A percentile compares a stretch with the other conserved stretches of the same genome.
Conservation (phyloP, 2,113 vertebrate genomes). For the Prolemur simus region DNA sequence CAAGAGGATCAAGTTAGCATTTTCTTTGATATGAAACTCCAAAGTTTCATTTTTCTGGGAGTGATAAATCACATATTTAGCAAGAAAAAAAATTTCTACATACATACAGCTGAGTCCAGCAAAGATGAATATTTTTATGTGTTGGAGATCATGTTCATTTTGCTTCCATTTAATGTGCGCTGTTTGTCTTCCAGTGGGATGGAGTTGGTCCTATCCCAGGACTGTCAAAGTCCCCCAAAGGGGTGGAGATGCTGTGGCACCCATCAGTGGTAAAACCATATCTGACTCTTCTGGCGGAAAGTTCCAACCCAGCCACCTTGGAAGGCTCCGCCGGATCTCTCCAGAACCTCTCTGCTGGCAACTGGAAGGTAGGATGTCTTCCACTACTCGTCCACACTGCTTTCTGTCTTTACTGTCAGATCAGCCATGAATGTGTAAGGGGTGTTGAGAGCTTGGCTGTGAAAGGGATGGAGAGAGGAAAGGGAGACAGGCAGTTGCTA, state of each 20-base stretch:
- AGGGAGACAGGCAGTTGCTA: not conserved
- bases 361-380: slow-evolving; percentile 94
- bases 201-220: slow-evolving; percentile 97
- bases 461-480: not conserved
- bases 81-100: not conserved
- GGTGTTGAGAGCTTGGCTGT: not conserved
- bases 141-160: not conserved
- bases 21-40: slow-evolving; percentile 8
- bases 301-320: slow-evolving; percentile 97
- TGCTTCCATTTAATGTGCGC: not conserved
- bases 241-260: slow-evolving; percentile 98
- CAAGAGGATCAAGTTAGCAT: slow-evolving; percentile 93
- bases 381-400: fast-evolving
- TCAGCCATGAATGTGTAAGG: not conserved
- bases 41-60: not conserved
- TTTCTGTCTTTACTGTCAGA: not conserved
- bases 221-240: slow-evolving; percentile 96
- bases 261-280: slow-evolving; percentile 97
- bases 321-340: slow-evolving; percentile 97
- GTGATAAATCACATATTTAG: not conserved
- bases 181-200: slow-evolving; percentile 91
- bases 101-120: not conserved
- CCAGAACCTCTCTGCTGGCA: slow-evolving; percentile 97
- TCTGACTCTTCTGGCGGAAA: slow-evolving; percentile 96
- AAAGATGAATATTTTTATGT: not conserved